Percentiles rank a stretch among this genome's conserved stretches.
phyloP scores from a whole-genome alignment of 2,797 vertebrate genomes.

The Sebastes wilsoni region DNA sequence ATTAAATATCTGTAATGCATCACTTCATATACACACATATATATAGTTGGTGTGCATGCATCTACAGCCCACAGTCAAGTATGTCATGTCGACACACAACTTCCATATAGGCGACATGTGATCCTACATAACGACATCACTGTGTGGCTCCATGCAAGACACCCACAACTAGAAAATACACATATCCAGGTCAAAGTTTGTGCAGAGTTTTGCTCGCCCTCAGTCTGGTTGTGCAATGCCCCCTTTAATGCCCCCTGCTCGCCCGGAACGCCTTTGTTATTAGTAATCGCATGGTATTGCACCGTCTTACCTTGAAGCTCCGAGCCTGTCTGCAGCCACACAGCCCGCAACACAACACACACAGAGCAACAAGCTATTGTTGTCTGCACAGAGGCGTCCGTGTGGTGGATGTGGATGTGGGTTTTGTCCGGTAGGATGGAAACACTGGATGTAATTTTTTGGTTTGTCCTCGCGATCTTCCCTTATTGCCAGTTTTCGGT shows the following conservation, averaged over 20 bases:
- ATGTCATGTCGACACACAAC: slow-evolving; percentile 75
- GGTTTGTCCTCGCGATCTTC: slow-evolving; percentile 87
- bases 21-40: slow-evolving; percentile 23
- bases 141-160: slow-evolving; percentile 29
- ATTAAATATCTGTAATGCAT: slow-evolving; percentile 34
- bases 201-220: slow-evolving; percentile 82
- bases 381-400: slow-evolving; percentile 63
- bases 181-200: slow-evolving; percentile 85
- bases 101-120: slow-evolving; percentile 62
- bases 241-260: slow-evolving; percentile 87
- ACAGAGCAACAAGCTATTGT: slow-evolving; percentile 78
- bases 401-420: slow-evolving; percentile 60
- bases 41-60: slow-evolving; percentile 55
- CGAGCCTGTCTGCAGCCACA: slow-evolving; percentile 71
- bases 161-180: slow-evolving; percentile 54
- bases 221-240: slow-evolving; percentile 83
- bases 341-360: slow-evolving; percentile 51
- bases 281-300: slow-evolving; percentile 87
- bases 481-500: slow-evolving; percentile 87
- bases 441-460: slow-evolving; percentile 80
- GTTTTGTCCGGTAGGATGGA: slow-evolving; percentile 70
- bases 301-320: slow-evolving; percentile 87
- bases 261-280: slow-evolving; percentile 90
- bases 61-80: slow-evolving; percentile 48
- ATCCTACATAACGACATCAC: slow-evolving; percentile 61